Evolutionary conservation across 2,113 vertebrate species (phyloP).

Genomic region (Petrocephalus zakoni): DNA sequence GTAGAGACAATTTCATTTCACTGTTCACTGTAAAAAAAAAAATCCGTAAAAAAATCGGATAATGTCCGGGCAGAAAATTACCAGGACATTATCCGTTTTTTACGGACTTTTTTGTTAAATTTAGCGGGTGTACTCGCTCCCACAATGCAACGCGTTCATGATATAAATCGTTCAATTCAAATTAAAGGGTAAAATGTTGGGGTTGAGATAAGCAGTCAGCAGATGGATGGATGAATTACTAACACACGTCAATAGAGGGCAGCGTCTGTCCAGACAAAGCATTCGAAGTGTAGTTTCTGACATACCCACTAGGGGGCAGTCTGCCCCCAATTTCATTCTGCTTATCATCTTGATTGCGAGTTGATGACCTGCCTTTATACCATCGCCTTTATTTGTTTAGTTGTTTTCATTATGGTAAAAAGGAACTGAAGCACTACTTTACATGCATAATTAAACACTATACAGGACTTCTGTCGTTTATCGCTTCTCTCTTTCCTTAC

Average conservation of each 20-base stretch:
- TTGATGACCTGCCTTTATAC: neutral
- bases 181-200: too few relatives aligned
- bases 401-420: neutral
- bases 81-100: too few relatives aligned
- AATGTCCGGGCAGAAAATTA: too few relatives aligned
- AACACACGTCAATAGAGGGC: neutral
- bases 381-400: neutral
- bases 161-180: too few relatives aligned
- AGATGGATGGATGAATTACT: neutral
- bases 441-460: neutral
- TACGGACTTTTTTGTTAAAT: too few relatives aligned
- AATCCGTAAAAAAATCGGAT: too few relatives aligned
- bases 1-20: too few relatives aligned
- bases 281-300: neutral
- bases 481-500: neutral
- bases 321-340: neutral
- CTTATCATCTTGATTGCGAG: neutral
- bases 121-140: too few relatives aligned
- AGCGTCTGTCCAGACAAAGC: neutral
- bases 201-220: neutral
- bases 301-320: neutral
- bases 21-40: too few relatives aligned
- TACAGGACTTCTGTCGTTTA: neutral
- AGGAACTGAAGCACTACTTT: neutral
- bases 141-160: too few relatives aligned